Evolutionary conservation across 2,888 invertebrate species (phyloP).

Genomic region (Polymixis lichenea): DNA sequence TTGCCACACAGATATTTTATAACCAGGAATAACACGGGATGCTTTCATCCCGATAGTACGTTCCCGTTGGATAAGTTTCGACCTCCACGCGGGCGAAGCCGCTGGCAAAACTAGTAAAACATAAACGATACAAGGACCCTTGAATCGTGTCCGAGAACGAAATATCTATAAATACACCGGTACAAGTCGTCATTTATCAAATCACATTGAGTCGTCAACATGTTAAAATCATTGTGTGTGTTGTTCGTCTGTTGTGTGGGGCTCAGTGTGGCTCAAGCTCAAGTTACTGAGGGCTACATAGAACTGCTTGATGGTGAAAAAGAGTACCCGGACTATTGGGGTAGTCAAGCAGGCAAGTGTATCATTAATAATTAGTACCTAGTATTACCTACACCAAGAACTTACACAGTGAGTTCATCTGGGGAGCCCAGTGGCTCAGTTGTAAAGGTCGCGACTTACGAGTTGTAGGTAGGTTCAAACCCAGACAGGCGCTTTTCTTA

Average conservation of each 20-base stretch:
- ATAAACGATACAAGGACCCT: neutral
- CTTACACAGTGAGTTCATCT: too few relatives aligned
- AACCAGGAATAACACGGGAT: too few relatives aligned
- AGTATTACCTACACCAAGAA: too few relatives aligned
- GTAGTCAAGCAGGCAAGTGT: neutral
- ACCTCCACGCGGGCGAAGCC: too few relatives aligned
- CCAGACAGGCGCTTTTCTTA: too few relatives aligned
- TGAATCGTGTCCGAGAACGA: neutral
- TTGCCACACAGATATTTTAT: too few relatives aligned
- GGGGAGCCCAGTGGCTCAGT: too few relatives aligned
- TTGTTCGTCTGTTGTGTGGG: conserved; percentile 1
- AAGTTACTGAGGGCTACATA: neutral
- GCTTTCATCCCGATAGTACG: too few relatives aligned
- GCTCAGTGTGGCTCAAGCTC: neutral
- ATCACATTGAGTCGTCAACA: conserved; percentile 1
- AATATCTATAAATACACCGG: neutral
- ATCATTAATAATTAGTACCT: too few relatives aligned
- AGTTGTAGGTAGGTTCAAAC: too few relatives aligned
- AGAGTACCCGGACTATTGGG: neutral
- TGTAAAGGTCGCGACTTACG: too few relatives aligned
- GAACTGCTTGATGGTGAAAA: neutral
- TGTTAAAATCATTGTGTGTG: conserved; percentile 10
- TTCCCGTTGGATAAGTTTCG: too few relatives aligned
- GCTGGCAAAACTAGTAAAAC: neutral
- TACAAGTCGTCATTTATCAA: neutral